Evolutionary conservation across 2,888 invertebrate species (phyloP).

Genomic region (Andrena haemorrhoa): DNA sequence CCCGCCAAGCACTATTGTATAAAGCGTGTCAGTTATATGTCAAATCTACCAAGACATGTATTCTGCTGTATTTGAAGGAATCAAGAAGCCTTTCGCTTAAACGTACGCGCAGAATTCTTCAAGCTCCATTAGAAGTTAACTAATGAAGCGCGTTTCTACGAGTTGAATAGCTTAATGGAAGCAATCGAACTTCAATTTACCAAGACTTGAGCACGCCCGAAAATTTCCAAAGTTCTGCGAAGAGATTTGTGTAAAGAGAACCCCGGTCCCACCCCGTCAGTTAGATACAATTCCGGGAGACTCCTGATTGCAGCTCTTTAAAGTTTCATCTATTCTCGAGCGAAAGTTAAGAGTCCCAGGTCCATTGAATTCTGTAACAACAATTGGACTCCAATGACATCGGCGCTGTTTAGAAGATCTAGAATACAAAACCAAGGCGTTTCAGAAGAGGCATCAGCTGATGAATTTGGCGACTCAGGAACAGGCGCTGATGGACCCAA

Average conservation of each 20-base stretch:
- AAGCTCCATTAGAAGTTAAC: slow-evolving; percentile 12
- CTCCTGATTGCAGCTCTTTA: background rate
- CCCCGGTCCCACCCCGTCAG: background rate
- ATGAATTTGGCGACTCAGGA: slow-evolving; percentile 7
- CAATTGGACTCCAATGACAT: background rate
- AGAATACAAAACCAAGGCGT: too few species aligned
- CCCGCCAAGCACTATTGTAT: background rate
- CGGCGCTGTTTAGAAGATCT: background rate
- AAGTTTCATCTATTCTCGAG: slow-evolving; percentile 1
- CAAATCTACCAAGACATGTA: too few species aligned
- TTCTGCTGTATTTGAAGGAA: background rate
- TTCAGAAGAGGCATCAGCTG: background rate
- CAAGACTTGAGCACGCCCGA: background rate
- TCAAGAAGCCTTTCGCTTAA: background rate
- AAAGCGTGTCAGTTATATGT: too few species aligned
- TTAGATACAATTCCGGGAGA: background rate
- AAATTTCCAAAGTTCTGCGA: slow-evolving; percentile 13
- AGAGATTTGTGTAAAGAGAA: background rate
- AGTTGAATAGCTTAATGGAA: background rate
- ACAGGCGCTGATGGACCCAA: background rate
- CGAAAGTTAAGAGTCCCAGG: background rate
- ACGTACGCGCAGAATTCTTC: background rate
- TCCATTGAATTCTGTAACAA: slow-evolving; percentile 8
- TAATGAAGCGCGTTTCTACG: background rate
- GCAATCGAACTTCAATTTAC: slow-evolving; percentile 17